These are phyloP conservation scores for Hydrochoerus hydrochaeris DNA, from an alignment of 2,113 vertebrate genomes.

Conservation along the genomic window DNA sequence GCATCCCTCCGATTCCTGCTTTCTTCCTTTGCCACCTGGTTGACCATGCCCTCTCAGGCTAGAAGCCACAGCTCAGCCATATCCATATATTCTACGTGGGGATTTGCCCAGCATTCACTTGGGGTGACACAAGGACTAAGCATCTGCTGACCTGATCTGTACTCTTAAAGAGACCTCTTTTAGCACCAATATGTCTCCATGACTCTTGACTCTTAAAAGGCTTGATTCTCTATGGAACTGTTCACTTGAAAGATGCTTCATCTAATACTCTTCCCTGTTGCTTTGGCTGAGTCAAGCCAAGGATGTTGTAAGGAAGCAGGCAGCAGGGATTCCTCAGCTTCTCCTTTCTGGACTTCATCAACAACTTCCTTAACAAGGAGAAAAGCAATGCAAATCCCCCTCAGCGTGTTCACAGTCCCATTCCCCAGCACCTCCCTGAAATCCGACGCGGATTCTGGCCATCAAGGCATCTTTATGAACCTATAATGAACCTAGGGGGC, in stretches of 20 bases:
- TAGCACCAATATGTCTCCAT: neutral
- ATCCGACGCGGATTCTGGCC: neutral
- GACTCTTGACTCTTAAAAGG: neutral
- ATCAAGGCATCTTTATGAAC: neutral
- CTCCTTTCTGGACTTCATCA: slow-evolving; percentile 25
- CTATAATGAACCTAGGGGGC: neutral
- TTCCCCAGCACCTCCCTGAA: neutral
- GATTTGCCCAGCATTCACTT: neutral
- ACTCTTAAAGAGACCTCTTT: neutral
- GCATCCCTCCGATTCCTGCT: neutral
- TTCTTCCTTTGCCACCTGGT: neutral
- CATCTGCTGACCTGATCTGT: neutral
- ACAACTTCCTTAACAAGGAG: neutral
- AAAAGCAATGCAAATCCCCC: neutral
- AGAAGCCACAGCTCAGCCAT: neutral
- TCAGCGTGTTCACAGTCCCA: neutral
- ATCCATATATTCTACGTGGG: neutral
- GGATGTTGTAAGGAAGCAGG: neutral
- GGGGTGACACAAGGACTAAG: neutral
- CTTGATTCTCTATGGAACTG: neutral
- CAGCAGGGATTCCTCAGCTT: neutral
- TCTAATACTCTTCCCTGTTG: neutral
- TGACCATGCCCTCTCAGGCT: neutral
- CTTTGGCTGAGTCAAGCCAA: neutral
- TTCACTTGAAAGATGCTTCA: slow-evolving; percentile 30